Conservation (phyloP, 2,113 vertebrate species). For the Oostethus manadensis region DNA sequence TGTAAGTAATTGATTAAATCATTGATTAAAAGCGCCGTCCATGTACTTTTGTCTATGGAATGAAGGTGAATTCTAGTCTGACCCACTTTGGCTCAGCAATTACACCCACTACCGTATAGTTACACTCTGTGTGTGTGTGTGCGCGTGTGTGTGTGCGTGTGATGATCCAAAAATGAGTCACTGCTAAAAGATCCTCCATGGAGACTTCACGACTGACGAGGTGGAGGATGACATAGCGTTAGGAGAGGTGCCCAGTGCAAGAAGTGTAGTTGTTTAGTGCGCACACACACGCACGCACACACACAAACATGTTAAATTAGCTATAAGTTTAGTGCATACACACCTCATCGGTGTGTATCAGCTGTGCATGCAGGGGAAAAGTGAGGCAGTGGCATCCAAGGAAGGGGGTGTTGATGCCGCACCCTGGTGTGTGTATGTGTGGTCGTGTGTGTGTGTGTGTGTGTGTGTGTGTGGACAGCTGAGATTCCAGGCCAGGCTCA, state of each 20-base stretch:
- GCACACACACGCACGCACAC: constrained; percentile 13
- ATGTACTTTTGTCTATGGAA: neutral
- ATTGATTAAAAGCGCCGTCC: neutral
- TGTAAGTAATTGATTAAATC: no score
- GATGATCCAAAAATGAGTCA: constrained; percentile 34
- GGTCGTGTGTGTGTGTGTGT: constrained; percentile 28
- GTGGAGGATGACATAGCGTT: constrained; percentile 7
- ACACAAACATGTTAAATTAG: constrained; percentile 1
- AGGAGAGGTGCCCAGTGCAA: constrained; percentile 28
- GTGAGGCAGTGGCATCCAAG: constrained; percentile 40
- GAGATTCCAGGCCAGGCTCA: constrained; percentile 69
- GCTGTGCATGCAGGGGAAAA: constrained; percentile 52
- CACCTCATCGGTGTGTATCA: constrained; percentile 41
- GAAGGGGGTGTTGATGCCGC: constrained; percentile 58
- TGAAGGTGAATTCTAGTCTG: neutral
- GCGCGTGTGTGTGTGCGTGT: neutral
- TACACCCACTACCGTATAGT: constrained; percentile 32
- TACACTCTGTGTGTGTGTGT: neutral
- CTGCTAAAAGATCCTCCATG: neutral
- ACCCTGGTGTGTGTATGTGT: constrained; percentile 50
- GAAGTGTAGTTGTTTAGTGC: constrained; percentile 34
- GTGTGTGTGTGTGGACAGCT: constrained; percentile 67
- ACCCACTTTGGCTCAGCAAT: constrained; percentile 30
- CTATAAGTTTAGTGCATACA: constrained; percentile 8
- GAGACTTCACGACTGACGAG: neutral